Evolutionary conservation across 2,888 invertebrate species (phyloP).

Genomic region (Petrolisthes cinctipes): DNA sequence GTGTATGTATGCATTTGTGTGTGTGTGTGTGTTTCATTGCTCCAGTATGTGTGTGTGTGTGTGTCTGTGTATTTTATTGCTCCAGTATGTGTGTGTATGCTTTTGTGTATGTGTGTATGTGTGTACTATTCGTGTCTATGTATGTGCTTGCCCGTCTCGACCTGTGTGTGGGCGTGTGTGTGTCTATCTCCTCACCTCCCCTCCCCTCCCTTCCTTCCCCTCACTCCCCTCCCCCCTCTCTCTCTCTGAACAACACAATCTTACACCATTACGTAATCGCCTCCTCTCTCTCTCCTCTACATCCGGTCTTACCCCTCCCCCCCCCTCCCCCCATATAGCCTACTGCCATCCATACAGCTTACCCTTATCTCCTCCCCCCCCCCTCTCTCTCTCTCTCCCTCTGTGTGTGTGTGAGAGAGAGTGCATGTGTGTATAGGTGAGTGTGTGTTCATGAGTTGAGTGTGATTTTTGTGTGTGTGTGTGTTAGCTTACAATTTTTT

Average conservation of each 20-base stretch:
- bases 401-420: not conserved
- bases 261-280: not conserved
- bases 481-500: not conserved
- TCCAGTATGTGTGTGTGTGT: slow-evolving; percentile 12
- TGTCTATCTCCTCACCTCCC: not conserved
- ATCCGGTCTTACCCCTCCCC: not conserved
- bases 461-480: no score
- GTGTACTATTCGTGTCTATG: slow-evolving; percentile 2
- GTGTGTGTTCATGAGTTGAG: no score
- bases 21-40: slow-evolving; percentile 16
- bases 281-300: not conserved
- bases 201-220: not conserved
- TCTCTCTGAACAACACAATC: not conserved
- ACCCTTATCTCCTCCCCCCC: not conserved
- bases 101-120: no score
- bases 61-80: not conserved
- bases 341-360: not conserved
- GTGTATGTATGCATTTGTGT: slow-evolving; percentile 1
- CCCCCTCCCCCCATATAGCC: not conserved
- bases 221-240: not conserved
- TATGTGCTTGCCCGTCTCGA: not conserved
- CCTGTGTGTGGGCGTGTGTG: not conserved
- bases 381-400: not conserved
- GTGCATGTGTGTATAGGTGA: not conserved
- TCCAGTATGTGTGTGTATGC: not conserved